phyloP scores from a whole-genome alignment of 2,888 invertebrate species.

The Tetanocera ferruginea region DNA sequence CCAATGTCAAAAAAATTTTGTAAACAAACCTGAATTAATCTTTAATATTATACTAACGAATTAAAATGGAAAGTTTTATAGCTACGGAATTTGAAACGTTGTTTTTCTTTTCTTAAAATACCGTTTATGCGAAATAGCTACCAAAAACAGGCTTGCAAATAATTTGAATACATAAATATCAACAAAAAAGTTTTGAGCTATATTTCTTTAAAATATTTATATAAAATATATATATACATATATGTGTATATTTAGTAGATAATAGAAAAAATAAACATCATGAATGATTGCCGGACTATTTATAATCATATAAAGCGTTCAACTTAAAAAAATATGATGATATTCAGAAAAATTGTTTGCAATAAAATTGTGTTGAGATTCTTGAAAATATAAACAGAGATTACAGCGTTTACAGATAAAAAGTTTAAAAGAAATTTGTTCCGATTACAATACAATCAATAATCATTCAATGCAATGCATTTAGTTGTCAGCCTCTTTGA shows the following conservation, averaged over 20 bases:
- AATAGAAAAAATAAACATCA: background rate
- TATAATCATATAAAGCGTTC: constrained; percentile 15
- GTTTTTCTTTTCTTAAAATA: background rate
- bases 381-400: constrained; percentile 32
- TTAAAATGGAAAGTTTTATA: too few species aligned
- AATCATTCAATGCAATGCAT: background rate
- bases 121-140: too few species aligned
- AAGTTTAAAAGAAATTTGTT: background rate
- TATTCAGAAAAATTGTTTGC: constrained; percentile 22
- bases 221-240: constrained; percentile 34
- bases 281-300: constrained; percentile 9
- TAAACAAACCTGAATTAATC: too few species aligned
- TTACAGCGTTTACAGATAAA: background rate
- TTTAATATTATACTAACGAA: too few species aligned
- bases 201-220: constrained; percentile 28
- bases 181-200: constrained; percentile 40
- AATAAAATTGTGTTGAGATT: constrained; percentile 46
- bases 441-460: background rate
- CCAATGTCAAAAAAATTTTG: too few species aligned
- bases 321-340: background rate
- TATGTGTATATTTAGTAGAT: constrained; percentile 37
- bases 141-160: too few species aligned
- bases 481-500: background rate
- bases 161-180: too few species aligned
- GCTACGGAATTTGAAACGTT: too few species aligned